Evolutionary conservation across 2,113 vertebrate species (phyloP).

Genomic region (Lampris incognitus): DNA sequence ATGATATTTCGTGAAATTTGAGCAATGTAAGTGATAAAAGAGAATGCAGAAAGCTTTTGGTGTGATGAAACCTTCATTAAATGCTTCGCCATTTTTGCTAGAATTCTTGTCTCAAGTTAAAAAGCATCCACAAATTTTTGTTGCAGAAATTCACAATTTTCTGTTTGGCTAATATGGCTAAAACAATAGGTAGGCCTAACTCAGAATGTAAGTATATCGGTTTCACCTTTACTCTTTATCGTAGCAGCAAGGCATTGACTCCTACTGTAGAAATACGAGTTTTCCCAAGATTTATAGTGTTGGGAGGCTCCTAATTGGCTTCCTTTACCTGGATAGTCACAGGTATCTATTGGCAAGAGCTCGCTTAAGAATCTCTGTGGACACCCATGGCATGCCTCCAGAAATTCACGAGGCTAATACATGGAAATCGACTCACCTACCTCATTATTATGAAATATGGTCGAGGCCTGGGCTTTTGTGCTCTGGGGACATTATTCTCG

Average conservation of each 20-base stretch:
- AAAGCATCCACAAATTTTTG: neutral
- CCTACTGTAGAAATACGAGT: slow-evolving; percentile 10
- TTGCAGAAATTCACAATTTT: neutral
- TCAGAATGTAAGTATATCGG: neutral
- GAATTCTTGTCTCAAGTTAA: neutral
- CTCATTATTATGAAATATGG: slow-evolving; percentile 24
- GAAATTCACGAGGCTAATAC: slow-evolving; percentile 2
- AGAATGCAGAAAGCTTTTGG: neutral
- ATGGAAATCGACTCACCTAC: slow-evolving; percentile 12
- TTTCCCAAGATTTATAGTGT: neutral
- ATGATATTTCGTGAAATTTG: neutral
- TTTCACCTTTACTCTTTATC: neutral
- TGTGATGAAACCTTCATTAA: neutral
- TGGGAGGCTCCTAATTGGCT: slow-evolving; percentile 31
- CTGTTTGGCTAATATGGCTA: too few relatives aligned
- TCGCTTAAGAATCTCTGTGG: slow-evolving; percentile 17
- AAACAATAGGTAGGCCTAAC: neutral
- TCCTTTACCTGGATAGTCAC: slow-evolving; percentile 33
- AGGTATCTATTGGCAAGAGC: slow-evolving; percentile 17
- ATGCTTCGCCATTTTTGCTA: neutral
- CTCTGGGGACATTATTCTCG: neutral
- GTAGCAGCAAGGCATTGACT: neutral
- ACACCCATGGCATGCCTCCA: slow-evolving; percentile 5
- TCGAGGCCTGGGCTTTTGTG: neutral
- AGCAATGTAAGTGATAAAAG: neutral